Percentiles rank a stretch among this genome's conserved stretches.
Conservation (phyloP, 2,113 vertebrate species). For the Bambusicola thoracicus region DNA sequence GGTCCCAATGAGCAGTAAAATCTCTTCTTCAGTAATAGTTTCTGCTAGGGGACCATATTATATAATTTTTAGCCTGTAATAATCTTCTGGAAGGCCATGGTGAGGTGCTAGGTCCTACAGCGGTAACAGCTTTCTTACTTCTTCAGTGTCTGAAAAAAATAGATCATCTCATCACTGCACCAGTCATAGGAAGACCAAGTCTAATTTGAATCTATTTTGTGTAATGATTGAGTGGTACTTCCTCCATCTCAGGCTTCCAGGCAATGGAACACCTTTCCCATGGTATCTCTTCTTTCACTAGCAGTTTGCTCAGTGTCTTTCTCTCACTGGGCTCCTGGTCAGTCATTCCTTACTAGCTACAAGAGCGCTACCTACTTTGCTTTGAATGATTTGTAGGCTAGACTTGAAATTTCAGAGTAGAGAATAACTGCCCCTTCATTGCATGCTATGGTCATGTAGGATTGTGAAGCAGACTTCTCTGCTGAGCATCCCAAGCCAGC, state of each 20-base stretch:
- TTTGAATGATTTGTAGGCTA: background rate
- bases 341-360: background rate
- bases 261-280: background rate
- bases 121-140: background rate
- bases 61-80: background rate
- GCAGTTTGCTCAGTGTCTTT: background rate
- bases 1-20: background rate
- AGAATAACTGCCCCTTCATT: background rate
- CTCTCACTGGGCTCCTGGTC: background rate
- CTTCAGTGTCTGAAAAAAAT: background rate
- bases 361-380: background rate
- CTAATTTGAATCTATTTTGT: background rate
- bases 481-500: background rate
- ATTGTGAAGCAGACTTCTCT: background rate
- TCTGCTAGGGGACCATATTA: background rate
- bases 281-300: background rate
- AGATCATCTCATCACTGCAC: background rate
- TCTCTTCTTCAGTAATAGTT: background rate
- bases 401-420: background rate
- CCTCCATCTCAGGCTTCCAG: background rate
- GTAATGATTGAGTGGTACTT: background rate
- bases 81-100: background rate
- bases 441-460: fast-evolving
- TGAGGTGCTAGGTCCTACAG: background rate
- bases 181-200: background rate